Conservation (phyloP, 2,113 vertebrate genomes). For the Hypanus sabinus region DNA sequence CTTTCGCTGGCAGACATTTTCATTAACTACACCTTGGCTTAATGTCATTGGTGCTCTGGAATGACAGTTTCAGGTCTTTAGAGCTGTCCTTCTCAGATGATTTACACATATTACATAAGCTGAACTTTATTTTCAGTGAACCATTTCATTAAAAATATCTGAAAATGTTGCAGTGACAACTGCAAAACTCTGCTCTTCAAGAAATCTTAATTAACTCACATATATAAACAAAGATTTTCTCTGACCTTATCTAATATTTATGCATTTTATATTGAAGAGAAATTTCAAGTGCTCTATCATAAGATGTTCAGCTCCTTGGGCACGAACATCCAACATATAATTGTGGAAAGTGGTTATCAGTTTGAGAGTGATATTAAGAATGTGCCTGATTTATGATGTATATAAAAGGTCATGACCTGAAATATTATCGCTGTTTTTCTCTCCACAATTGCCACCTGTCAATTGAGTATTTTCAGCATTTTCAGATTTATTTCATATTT, state of each 20-base stretch:
- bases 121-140: conserved; percentile 17
- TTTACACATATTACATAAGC: not conserved
- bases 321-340: not conserved
- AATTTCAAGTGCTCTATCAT: not conserved
- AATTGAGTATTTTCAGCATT: too few species aligned
- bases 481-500: too few species aligned
- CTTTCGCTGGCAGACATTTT: not conserved
- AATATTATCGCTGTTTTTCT: too few species aligned
- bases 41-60: not conserved
- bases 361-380: not conserved
- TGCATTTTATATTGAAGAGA: not conserved
- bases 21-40: not conserved
- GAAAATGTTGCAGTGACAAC: not conserved
- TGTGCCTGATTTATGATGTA: not conserved
- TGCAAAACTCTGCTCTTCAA: not conserved
- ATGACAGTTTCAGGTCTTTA: not conserved
- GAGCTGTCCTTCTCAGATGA: not conserved
- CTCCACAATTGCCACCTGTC: too few species aligned
- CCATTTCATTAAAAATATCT: not conserved
- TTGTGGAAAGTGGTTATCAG: not conserved
- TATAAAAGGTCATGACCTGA: too few species aligned
- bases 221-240: not conserved
- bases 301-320: not conserved
- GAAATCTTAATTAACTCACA: not conserved
- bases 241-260: not conserved